Percentiles rank a stretch among this genome's conserved stretches.
phyloP scores from a whole-genome alignment of 2,797 vertebrate species.

The Psittacula derbiana region DNA sequence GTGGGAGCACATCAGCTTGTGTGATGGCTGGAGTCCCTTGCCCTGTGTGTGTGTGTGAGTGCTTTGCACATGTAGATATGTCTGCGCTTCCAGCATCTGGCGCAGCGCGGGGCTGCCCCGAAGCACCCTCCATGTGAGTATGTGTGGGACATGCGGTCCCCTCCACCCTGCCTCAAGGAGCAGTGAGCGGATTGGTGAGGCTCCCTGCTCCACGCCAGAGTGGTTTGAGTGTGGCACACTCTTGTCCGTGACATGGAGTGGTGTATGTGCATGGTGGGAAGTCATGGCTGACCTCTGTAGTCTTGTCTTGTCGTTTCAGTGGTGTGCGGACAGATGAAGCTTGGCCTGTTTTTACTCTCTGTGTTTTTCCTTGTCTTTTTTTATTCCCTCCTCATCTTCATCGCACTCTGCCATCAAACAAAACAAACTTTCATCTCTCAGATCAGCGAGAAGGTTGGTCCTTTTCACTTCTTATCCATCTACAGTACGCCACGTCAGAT shows the following conservation, averaged over 20 bases:
- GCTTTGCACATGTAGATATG: not conserved
- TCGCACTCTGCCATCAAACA: conserved; percentile 92
- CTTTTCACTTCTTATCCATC: conserved; percentile 90
- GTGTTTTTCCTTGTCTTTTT: conserved; percentile 88
- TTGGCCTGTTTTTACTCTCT: conserved; percentile 90
- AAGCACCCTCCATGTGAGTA: not conserved
- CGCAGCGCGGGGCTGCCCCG: not conserved
- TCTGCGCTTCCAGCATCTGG: not conserved
- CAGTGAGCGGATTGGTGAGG: conserved; percentile 19
- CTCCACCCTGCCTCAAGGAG: conserved; percentile 25
- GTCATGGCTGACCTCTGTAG: conserved; percentile 68
- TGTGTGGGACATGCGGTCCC: not conserved
- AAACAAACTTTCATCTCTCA: conserved; percentile 93
- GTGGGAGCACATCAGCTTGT: not conserved
- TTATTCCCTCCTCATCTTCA: conserved; percentile 90
- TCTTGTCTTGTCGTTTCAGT: conserved; percentile 81
- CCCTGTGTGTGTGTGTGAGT: not conserved
- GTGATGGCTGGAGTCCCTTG: not conserved
- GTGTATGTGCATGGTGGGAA: conserved; percentile 34
- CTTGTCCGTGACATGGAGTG: not conserved
- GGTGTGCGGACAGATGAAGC: conserved; percentile 83
- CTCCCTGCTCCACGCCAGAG: not conserved
- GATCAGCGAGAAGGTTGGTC: conserved; percentile 99
- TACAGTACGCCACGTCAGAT: conserved; percentile 78
- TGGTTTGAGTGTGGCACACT: not conserved